These are phyloP conservation scores for Danio aesculapii DNA, from an alignment of 2,797 vertebrate genomes.

Conservation along the genomic window DNA sequence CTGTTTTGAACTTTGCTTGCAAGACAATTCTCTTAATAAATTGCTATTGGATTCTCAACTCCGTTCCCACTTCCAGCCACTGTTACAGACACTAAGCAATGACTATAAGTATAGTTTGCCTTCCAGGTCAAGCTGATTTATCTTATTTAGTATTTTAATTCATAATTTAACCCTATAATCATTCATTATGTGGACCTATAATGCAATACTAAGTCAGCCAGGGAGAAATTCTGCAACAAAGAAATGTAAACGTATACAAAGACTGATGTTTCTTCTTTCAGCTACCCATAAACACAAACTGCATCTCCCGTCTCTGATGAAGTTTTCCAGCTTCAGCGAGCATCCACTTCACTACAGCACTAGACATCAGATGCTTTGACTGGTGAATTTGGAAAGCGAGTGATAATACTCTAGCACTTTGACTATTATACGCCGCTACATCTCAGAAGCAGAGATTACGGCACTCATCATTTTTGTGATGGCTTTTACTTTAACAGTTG, in stretches of 20 bases:
- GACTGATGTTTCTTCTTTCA: slow-evolving; percentile 24
- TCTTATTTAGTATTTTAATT: not conserved
- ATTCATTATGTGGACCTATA: not conserved
- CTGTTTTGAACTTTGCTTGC: too few relatives aligned
- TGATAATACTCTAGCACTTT: slow-evolving; percentile 34
- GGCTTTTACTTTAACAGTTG: slow-evolving; percentile 27
- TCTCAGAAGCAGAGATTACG: slow-evolving; percentile 31
- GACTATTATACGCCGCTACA: slow-evolving; percentile 14
- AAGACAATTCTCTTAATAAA: too few relatives aligned
- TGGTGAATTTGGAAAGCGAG: slow-evolving; percentile 25
- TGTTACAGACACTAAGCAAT: too few relatives aligned
- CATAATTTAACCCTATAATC: not conserved
- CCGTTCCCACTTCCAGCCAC: too few relatives aligned
- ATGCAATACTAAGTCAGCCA: not conserved
- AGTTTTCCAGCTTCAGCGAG: not conserved
- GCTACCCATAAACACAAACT: slow-evolving; percentile 22
- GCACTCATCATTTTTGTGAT: not conserved
- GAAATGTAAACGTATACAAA: not conserved
- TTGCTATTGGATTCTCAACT: too few relatives aligned
- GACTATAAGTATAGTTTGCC: too few relatives aligned
- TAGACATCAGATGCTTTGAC: slow-evolving; percentile 34
- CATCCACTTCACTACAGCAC: slow-evolving; percentile 2
- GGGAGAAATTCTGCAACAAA: not conserved
- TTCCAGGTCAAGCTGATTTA: not conserved
- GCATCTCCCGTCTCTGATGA: slow-evolving; percentile 9